phyloP scores from a whole-genome alignment of 2,797 vertebrate species.

The Megalops cyprinoides region DNA sequence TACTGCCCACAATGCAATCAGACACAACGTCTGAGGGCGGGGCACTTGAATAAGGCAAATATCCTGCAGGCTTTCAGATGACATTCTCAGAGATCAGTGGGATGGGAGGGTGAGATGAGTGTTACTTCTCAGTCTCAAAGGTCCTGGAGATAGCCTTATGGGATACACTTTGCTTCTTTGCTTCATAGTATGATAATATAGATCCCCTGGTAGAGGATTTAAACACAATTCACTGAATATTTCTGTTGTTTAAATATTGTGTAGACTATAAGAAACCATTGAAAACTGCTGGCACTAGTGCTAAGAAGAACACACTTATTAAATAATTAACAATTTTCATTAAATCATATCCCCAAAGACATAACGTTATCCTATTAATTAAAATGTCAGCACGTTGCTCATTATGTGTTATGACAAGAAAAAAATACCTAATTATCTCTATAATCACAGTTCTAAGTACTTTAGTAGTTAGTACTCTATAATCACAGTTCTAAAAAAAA shows the following conservation, averaged over 20 bases:
- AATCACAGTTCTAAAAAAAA: background rate
- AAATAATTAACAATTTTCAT: conserved; percentile 28
- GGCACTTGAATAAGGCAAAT: conserved; percentile 64
- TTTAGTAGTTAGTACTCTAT: background rate
- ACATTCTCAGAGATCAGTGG: no score
- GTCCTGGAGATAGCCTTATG: background rate
- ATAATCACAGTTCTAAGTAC: background rate
- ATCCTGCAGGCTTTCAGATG: conserved; percentile 31
- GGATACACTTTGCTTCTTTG: background rate
- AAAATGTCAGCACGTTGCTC: conserved; percentile 22
- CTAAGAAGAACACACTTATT: background rate
- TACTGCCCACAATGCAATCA: conserved; percentile 55
- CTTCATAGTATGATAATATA: background rate
- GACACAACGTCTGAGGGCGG: conserved; percentile 49
- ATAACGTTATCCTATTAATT: conserved; percentile 25
- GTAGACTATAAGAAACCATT: background rate
- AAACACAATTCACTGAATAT: background rate
- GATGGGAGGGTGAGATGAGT: conserved; percentile 65
- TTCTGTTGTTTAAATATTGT: background rate
- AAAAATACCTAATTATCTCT: conserved; percentile 18
- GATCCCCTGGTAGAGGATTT: background rate
- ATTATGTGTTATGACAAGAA: conserved; percentile 21
- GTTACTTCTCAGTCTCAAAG: conserved; percentile 74
- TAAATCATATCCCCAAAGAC: conserved; percentile 29
- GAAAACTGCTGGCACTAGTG: background rate